Conservation (phyloP, 2,113 vertebrate species). For the Cyphomyrus discorhynchus region DNA sequence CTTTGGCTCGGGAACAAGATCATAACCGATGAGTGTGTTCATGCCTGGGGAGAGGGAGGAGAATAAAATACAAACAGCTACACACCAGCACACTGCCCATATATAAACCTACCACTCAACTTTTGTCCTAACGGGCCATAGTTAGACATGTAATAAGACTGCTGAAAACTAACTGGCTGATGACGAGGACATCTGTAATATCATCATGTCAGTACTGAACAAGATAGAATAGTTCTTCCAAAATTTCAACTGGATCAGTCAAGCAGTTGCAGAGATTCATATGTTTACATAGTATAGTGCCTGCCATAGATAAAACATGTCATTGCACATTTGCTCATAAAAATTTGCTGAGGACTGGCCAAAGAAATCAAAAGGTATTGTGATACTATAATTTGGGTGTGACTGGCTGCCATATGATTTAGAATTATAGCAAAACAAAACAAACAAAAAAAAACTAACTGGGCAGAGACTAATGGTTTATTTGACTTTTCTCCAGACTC, state of each 20-base stretch:
- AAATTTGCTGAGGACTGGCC: not conserved
- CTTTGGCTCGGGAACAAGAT: constrained; percentile 92
- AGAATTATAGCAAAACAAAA: not conserved
- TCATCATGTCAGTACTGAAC: not conserved
- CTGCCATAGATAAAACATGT: not conserved
- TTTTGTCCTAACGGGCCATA: not conserved
- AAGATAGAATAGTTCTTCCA: not conserved
- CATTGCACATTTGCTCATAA: not conserved
- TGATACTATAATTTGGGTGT: not conserved
- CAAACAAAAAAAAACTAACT: not conserved
- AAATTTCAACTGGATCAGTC: not conserved
- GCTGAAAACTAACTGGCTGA: not conserved
- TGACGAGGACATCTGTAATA: not conserved
- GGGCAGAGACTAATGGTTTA: not conserved
- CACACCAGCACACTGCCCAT: not conserved
- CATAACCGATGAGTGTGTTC: constrained; percentile 87
- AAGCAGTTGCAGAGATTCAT: not conserved
- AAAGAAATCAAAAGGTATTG: not conserved
- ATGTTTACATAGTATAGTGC: not conserved
- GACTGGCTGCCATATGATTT: not conserved
- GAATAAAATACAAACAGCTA: not conserved
- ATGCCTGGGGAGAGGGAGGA: constrained; percentile 61
- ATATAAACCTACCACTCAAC: not conserved
- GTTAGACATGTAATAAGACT: not conserved
- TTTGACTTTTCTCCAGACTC: not conserved